Evolutionary conservation across 2,888 invertebrate genomes (phyloP), one percentile per base, ranked within the genome.

Genomic region (Pollenia amentaria): DNA sequence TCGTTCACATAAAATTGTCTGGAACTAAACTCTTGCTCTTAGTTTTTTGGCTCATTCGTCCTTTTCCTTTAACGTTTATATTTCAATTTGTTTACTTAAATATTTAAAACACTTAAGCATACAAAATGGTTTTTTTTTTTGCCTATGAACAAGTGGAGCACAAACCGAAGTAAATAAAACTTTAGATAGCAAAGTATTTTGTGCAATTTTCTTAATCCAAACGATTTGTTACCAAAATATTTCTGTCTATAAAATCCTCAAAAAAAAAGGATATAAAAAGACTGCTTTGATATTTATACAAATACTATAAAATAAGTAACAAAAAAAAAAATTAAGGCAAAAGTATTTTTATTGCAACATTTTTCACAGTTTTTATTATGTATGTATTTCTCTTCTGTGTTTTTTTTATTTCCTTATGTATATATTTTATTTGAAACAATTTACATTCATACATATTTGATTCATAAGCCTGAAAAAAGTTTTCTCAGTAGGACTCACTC

Each of bases 61-160:
- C 18, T 48, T 46, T 42, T 40, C 18, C 21, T 21, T 9, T n/a
- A 77, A 69, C 78, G 75, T 85, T 89, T 91, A 90, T 90, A 91
- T 92, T 92, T 91, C 91, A 92, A 92, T 91, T 92, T 91, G 90
- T 91, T 92, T 90, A 90, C 89, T 91, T 91, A 85, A 88, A 89
- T 88, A 91, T 92, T 92, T 91, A 89, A 92, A 90, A 79, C 88
- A 89, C 80, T 70, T 84, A 84, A 67, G 67, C 80, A 83, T 67
- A 80, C 65, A 21, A 77, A 77, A 73, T 65, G 57, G 29, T 29
- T 29, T 29, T 29, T 29, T 40, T 72, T 53, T 76, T 76, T 76
- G 65, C 79, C 75, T 62, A 55, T 18, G 53, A 46, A 77, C 55
- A 55, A 77, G 55, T 44, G 10, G 14, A 18, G 29, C 60, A 75